Conservation (phyloP, 2,888 invertebrate species). For the Drosophila infuscata region DNA sequence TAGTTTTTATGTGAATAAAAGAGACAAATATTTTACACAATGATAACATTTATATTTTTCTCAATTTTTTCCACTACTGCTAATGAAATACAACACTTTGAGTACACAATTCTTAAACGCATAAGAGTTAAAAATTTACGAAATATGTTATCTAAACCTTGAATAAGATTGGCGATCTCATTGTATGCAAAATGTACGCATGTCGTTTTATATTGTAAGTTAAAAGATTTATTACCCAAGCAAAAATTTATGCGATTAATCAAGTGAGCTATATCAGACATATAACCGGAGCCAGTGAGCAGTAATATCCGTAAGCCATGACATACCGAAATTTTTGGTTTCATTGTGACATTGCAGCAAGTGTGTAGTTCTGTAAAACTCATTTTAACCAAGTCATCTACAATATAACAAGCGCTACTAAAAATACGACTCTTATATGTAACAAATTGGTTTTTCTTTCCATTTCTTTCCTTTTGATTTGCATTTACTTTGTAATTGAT, state of each 20-base stretch:
- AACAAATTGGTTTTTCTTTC: constrained; percentile 62
- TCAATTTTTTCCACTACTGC: constrained; percentile 59
- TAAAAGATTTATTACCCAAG: constrained; percentile 68
- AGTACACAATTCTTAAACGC: constrained; percentile 72
- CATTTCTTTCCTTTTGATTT: constrained; percentile 63
- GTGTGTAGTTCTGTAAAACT: constrained; percentile 64
- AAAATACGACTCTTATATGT: constrained; percentile 62
- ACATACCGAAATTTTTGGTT: constrained; percentile 72
- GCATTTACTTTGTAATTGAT: constrained; percentile 30
- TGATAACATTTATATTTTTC: constrained; percentile 12
- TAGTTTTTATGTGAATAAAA: constrained; percentile 8
- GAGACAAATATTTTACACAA: constrained; percentile 3
- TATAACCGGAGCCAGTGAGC: constrained; percentile 60
- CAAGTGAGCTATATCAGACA: constrained; percentile 67
- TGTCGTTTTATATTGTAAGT: constrained; percentile 63
- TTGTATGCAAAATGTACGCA: constrained; percentile 64
- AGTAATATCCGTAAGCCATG: constrained; percentile 62
- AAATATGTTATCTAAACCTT: constrained; percentile 54
- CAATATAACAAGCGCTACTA: constrained; percentile 61
- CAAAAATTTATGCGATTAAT: constrained; percentile 73
- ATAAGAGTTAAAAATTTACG: constrained; percentile 62
- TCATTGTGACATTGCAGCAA: constrained; percentile 79
- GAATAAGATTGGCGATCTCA: constrained; percentile 60
- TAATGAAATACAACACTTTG: constrained; percentile 76
- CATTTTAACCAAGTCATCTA: constrained; percentile 70